Evolutionary conservation across 2,888 invertebrate species (phyloP).

Genomic region (Ypsolopha sequella): DNA sequence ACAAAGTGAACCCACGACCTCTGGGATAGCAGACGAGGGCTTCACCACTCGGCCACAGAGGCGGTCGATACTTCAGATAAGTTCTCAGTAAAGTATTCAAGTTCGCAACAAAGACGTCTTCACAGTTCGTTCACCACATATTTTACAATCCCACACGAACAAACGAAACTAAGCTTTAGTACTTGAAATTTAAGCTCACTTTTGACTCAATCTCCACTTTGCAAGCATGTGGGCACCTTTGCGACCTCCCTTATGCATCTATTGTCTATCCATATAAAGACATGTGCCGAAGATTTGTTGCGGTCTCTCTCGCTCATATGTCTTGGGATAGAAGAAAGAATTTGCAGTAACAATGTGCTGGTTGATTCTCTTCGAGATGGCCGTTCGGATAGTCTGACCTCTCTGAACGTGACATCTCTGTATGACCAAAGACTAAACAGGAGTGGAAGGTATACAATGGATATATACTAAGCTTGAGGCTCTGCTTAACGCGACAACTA

Average conservation of each 20-base stretch:
- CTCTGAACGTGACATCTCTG: not conserved
- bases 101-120: not conserved
- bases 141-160: not conserved
- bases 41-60: too few relatives aligned
- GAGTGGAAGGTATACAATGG: not conserved
- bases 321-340: too few relatives aligned
- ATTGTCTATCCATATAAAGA: not conserved
- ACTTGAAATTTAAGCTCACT: not conserved
- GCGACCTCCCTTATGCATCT: not conserved
- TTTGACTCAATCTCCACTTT: not conserved
- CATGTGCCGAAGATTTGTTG: not conserved
- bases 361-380: too few relatives aligned
- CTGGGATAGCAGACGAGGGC: not conserved
- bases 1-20: not conserved
- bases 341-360: too few relatives aligned
- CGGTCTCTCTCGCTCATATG: not conserved
- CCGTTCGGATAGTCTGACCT: not conserved
- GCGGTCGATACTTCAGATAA: too few relatives aligned
- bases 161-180: not conserved
- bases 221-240: not conserved
- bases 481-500: too few relatives aligned
- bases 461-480: too few relatives aligned
- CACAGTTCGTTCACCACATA: not conserved
- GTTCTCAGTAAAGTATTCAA: not conserved
- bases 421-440: not conserved